Percentiles rank a stretch among this genome's conserved stretches.
Conservation (phyloP, 2,888 invertebrate genomes). For the Macrosoma leucophasiata region DNA sequence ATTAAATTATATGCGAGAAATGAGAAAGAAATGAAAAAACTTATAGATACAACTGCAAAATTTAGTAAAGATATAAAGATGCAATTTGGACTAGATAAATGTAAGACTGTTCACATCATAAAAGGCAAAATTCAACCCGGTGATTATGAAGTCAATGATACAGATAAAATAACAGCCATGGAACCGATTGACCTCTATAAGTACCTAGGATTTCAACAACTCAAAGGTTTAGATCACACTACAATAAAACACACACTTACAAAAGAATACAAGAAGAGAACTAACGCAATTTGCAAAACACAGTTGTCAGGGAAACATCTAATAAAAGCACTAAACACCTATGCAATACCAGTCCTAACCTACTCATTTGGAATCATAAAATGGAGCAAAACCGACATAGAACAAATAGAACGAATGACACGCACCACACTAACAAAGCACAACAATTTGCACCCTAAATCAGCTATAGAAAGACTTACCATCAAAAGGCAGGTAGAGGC, state of each 20-base stretch:
- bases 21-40: too few species aligned
- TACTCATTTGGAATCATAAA: constrained; percentile 9
- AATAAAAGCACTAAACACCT: constrained; percentile 3
- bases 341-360: constrained; percentile 6
- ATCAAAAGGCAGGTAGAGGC: constrained; percentile 7
- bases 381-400: constrained; percentile 8
- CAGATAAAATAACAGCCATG: not conserved
- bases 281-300: not conserved
- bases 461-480: not conserved
- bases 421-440: not conserved
- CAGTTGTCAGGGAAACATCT: not conserved
- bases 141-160: not conserved
- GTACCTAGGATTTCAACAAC: not conserved
- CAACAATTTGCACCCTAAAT: not conserved
- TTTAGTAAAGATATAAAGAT: not conserved
- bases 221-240: not conserved
- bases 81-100: not conserved
- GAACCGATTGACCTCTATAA: not conserved
- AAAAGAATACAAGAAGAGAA: not conserved
- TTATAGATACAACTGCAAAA: too few species aligned
- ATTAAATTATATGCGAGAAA: too few species aligned
- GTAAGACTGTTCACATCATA: not conserved
- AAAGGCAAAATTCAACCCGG: not conserved
- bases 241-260: not conserved
- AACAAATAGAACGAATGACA: not conserved